Conservation (phyloP, 2,888 invertebrate genomes). For the Elysia crispata region DNA sequence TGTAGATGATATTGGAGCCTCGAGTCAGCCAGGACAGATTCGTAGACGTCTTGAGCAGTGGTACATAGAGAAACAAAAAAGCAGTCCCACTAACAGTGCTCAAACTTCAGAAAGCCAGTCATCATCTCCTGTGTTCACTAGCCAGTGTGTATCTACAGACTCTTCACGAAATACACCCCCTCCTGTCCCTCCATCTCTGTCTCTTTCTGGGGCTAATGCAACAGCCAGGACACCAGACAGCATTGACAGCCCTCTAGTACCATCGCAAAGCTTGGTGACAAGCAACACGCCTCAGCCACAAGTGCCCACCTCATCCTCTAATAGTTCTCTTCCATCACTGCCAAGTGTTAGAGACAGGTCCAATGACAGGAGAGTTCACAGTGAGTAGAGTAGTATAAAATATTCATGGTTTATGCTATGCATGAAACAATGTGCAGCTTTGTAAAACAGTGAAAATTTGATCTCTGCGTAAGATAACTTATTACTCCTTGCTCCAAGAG, state of each 20-base stretch:
- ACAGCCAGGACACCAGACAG: constrained; percentile 21
- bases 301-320: constrained; percentile 20
- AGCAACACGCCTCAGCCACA: constrained; percentile 32
- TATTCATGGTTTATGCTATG: too few relatives aligned
- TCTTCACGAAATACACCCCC: constrained; percentile 22
- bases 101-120: constrained; percentile 17
- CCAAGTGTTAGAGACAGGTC: constrained; percentile 37
- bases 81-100: neutral
- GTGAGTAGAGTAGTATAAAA: constrained; percentile 17
- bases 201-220: constrained; percentile 3
- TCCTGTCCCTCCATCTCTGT: constrained; percentile 20
- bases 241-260: constrained; percentile 25
- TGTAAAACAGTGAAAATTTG: too few relatives aligned
- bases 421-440: too few relatives aligned
- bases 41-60: constrained; percentile 72
- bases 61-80: constrained; percentile 66
- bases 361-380: constrained; percentile 37
- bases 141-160: constrained; percentile 27
- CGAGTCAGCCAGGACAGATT: constrained; percentile 68
- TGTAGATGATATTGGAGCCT: constrained; percentile 58
- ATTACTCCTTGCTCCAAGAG: too few relatives aligned
- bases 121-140: constrained; percentile 42
- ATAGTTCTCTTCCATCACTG: constrained; percentile 20
- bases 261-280: neutral
- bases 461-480: too few relatives aligned